Evolutionary conservation across 23 tunicate species (phyloP), one percentile per base, ranked within the genome.

Genomic region (Corella eumyota): DNA sequence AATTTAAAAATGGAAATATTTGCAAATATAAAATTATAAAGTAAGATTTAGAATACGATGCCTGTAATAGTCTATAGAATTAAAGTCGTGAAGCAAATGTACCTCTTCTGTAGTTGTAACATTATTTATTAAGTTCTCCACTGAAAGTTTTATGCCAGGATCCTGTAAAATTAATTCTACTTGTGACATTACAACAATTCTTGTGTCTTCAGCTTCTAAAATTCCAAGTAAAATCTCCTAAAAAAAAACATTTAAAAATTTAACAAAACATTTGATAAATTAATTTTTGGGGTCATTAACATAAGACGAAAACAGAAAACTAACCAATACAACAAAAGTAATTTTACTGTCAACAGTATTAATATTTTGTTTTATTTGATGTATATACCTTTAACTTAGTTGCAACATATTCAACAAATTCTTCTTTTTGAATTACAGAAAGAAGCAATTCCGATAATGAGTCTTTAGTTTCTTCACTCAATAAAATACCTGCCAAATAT

Each of bases 101-200:
- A 78, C 85, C 66, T 78, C 76, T 25, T 62, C 70, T 22, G 76
- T 62, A 25, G 44, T 32, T 13, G 69, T 61, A 15, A 69, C 30
- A 51, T 78, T 70, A 33, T 51, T 17, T 25, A 78, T 29, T 33
- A 78, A 50, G 6, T 50, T 51, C 40, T 78, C 64, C 9, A 78
- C 32, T 23, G 85, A 54, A 15, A 29, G 22, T 60, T 61, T 35
- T 15, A 78, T 1, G 17, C 58, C 47, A 37, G 60, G 68, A 38
- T 78, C 61, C 0, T 78, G 64, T 6, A 78, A 25, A 6, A 78
- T 61, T 13, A 28, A 54, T 26, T 69, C 66, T 26, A 69, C 62
- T 69, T 78, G 85, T 20, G 56, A 50, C 5, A 19, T 27, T 4
- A 71, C 77, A 71, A 59, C 25, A 22, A 45, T 26, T 59, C 67